A percentile compares a stretch with the other conserved stretches of the same genome.
These are phyloP conservation scores for Axea sp. DNA, from an alignment of 2,888 invertebrate genomes.

Conservation along the genomic window DNA sequence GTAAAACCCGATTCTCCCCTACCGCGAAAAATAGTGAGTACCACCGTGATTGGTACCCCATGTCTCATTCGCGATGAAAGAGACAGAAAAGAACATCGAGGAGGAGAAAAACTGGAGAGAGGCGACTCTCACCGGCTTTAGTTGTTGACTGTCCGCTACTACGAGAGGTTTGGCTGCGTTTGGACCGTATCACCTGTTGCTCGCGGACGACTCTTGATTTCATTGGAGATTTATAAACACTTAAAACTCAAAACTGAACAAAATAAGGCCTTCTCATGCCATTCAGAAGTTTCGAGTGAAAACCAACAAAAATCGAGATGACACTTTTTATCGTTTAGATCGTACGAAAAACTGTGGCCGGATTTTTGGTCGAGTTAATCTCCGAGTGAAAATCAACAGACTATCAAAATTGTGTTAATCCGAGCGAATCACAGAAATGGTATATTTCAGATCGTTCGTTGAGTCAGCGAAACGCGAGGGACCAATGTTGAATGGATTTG, in stretches of 20 bases:
- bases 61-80: conserved; percentile 45
- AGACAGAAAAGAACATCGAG: conserved; percentile 54
- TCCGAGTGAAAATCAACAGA: too few relatives aligned
- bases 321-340: too few relatives aligned
- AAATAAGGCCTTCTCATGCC: too few relatives aligned
- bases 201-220: conserved; percentile 40
- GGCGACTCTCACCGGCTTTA: conserved; percentile 70
- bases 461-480: conserved; percentile 22
- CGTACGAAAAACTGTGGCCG: too few relatives aligned
- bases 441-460: conserved; percentile 5
- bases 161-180: conserved; percentile 66
- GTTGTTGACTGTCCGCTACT: conserved; percentile 73
- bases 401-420: too few relatives aligned
- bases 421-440: too few relatives aligned
- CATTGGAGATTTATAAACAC: conserved; percentile 2
- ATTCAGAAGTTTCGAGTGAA: too few relatives aligned
- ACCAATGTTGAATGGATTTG: conserved; percentile 9
- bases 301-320: too few relatives aligned
- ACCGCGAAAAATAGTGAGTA: conserved; percentile 58
- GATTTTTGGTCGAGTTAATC: too few relatives aligned
- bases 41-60: conserved; percentile 48
- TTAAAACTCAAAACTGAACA: too few relatives aligned
- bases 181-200: conserved; percentile 70
- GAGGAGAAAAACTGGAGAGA: conserved; percentile 70
- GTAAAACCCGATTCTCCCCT: conserved; percentile 31